phyloP scores from a whole-genome alignment of 2,888 invertebrate genomes.

The Blera fallax region DNA sequence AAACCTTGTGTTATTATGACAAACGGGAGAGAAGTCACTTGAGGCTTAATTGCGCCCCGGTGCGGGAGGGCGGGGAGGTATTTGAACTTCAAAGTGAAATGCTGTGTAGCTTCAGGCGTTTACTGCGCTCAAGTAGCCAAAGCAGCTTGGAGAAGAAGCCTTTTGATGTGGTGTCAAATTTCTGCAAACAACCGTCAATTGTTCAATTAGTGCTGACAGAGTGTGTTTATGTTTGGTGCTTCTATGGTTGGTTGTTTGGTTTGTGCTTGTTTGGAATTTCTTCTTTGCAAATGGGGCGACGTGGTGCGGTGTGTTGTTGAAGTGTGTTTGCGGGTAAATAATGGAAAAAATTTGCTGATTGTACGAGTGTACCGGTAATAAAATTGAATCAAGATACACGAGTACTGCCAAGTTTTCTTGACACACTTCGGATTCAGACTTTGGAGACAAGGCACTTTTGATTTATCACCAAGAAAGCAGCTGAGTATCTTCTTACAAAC shows the following conservation, averaged over 20 bases:
- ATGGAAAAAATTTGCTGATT: neutral
- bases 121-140: neutral
- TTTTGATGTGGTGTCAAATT: slow-evolving; percentile 30
- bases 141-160: neutral
- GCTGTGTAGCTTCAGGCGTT: neutral
- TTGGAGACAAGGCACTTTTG: too few relatives aligned
- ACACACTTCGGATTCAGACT: too few relatives aligned
- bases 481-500: too few relatives aligned
- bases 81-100: slow-evolving; percentile 29
- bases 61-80: too few relatives aligned
- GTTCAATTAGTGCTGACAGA: slow-evolving; percentile 2
- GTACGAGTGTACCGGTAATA: neutral
- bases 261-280: slow-evolving; percentile 13
- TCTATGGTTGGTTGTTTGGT: neutral
- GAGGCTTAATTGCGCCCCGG: slow-evolving; percentile 13
- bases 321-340: neutral
- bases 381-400: too few relatives aligned
- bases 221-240: slow-evolving; percentile 7
- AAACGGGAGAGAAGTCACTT: slow-evolving; percentile 32
- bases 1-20: slow-evolving; percentile 47
- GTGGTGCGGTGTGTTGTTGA: too few relatives aligned
- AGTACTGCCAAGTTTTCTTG: neutral
- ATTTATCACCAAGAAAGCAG: too few relatives aligned
- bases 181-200: slow-evolving; percentile 38
- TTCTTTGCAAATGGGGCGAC: neutral